A percentile compares a stretch with the other conserved stretches of the same genome.
Conservation (phyloP, 2,797 vertebrate genomes). For the Capromys pilorides region DNA sequence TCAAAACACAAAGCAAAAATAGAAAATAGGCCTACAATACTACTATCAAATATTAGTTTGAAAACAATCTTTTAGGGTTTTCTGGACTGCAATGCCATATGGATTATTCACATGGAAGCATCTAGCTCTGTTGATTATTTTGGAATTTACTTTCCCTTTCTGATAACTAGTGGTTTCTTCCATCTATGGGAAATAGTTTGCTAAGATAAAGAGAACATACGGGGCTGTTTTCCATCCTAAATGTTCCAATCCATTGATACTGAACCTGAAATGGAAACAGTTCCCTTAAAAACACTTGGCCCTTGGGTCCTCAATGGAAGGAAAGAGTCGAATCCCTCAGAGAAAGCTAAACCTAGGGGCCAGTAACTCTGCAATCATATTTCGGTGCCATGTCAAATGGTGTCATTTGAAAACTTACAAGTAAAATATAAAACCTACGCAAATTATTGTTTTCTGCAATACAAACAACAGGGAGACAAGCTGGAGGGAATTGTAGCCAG, state of each 20-base stretch:
- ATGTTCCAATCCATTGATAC: background rate
- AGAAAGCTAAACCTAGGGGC: background rate
- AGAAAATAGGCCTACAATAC: background rate
- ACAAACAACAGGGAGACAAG: background rate
- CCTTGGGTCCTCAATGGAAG: background rate
- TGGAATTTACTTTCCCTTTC: background rate
- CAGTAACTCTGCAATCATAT: background rate
- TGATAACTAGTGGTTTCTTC: background rate
- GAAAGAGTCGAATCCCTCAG: background rate
- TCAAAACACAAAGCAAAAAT: background rate
- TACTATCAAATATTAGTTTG: background rate
- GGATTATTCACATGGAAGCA: background rate
- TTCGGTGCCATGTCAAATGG: background rate
- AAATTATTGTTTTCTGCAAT: background rate
- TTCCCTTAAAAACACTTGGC: slow-evolving; percentile 11
- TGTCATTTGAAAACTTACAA: background rate
- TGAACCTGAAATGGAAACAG: background rate
- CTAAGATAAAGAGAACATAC: background rate
- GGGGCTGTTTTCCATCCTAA: background rate
- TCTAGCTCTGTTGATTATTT: background rate
- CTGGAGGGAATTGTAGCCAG: background rate
- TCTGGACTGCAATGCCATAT: background rate
- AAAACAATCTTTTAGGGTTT: slow-evolving; percentile 19
- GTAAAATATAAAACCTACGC: background rate
- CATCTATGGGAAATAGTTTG: background rate